Base-by-base conservation (phyloP, 1,140 invertebrate genomes). In the Plodia interpunctella region DNA sequence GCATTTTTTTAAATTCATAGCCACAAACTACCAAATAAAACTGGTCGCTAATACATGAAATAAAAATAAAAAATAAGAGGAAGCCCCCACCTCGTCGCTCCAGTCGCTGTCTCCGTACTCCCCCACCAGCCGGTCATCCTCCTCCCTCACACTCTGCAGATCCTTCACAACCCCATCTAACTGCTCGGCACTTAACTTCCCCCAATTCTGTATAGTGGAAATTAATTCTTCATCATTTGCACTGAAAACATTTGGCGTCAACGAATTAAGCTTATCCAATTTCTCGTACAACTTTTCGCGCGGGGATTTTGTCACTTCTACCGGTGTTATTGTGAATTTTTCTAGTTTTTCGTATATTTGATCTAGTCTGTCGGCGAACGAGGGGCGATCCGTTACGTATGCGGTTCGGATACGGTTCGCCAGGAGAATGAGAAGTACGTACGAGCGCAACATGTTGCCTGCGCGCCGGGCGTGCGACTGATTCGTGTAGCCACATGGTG, bases 191-290 rank as follows among this genome's bases (percentile, higher is more conserved):
- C 62, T 78, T 57, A 80, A 65, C 21, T 63, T 64, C 0, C 74
- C 81, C 83, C 80, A 85, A 51, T 70, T 49, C 64, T 85, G 76
- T 67, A 88, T 78, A 28, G 74, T 72, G 0, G 72, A 72, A 49
- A 88, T 54, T 19, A 88, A 51, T 51, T 85, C 82, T 54, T 86
- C 84, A 56, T 82, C 81, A 10, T 85, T 78, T 30, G 80, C 82
- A 8, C 54, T 70, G 13, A 80, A 20, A 0, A 70, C 63, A 11
- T 66, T 69, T 4, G 79, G 83, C 3, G 63, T 74, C 13, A 88
- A 51, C 0, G 78, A 68, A 53, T 88, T 86, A 2, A 86, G 56
- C 20, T 65, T 63, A 18, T 80, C 83, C 21, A 88, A 53, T 59
- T 88, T 83, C 20, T 73, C 83, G 30, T 80, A 74, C 4, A 85